A percentile compares a stretch with the other conserved stretches of the same genome.
These are phyloP conservation scores for Lasioglossum baleicum DNA, from an alignment of 1,140 invertebrate species.

Conservation along the genomic window DNA sequence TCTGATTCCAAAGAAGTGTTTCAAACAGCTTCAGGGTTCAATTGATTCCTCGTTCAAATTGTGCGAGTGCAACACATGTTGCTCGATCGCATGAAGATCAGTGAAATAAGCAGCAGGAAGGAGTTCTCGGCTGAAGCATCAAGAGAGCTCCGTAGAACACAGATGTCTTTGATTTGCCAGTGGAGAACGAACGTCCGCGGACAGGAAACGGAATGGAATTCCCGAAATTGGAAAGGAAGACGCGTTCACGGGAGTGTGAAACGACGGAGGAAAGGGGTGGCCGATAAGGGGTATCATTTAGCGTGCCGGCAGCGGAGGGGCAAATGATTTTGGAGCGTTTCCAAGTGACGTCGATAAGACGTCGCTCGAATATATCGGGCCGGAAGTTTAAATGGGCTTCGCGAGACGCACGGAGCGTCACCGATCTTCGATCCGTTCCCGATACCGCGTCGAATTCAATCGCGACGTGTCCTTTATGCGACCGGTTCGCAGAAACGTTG, in stretches of 20 bases:
- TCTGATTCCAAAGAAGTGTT: no score
- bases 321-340: slow-evolving; percentile 5
- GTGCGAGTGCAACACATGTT: no score
- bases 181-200: background rate
- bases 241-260: background rate
- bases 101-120: no score
- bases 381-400: background rate
- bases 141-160: no score
- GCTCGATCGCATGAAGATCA: no score
- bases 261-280: background rate
- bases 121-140: no score
- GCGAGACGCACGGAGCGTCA: background rate
- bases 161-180: no score
- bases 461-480: background rate
- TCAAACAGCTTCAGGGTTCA: no score
- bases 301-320: background rate
- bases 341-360: slow-evolving; percentile 10
- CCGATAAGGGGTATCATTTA: slow-evolving; percentile 6
- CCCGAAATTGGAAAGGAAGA: background rate
- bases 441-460: background rate
- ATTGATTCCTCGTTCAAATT: no score
- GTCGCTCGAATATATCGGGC: background rate
- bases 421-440: slow-evolving; percentile 4
- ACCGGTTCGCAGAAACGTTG: background rate
- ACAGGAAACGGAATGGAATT: background rate